These are phyloP conservation scores for Halocynthia roretzi DNA, from an alignment of 23 tunicate species.

Conservation along the genomic window DNA sequence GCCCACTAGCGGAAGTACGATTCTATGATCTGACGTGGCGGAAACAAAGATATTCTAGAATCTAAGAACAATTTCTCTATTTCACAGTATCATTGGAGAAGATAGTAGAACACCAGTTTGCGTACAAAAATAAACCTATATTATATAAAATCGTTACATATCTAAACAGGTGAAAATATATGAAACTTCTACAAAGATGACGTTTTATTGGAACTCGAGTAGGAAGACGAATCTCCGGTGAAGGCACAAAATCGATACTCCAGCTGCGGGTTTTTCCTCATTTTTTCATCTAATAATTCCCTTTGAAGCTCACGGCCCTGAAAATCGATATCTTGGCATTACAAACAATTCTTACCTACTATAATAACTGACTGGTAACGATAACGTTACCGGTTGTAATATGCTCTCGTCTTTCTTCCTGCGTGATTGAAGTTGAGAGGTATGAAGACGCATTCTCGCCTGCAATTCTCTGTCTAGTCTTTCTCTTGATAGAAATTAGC, in stretches of 20 bases:
- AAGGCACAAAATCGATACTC: slow-evolving; percentile 29
- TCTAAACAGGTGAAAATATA: too few relatives aligned
- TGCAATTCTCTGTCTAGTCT: slow-evolving; percentile 19
- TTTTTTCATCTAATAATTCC: slow-evolving; percentile 24
- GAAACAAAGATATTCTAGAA: too few relatives aligned
- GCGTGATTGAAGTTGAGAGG: slow-evolving; percentile 16
- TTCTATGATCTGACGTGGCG: too few relatives aligned
- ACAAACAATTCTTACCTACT: neutral
- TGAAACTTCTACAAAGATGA: slow-evolving; percentile 2
- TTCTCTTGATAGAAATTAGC: slow-evolving; percentile 2
- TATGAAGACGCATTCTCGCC: slow-evolving; percentile 31
- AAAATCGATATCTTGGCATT: neutral
- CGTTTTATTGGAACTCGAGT: slow-evolving; percentile 24
- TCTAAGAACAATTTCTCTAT: too few relatives aligned
- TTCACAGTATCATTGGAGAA: too few relatives aligned
- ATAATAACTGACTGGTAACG: neutral
- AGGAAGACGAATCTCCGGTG: slow-evolving; percentile 22
- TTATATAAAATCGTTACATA: too few relatives aligned
- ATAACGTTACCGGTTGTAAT: slow-evolving; percentile 16
- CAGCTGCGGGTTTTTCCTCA: slow-evolving; percentile 4
- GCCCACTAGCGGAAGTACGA: too few relatives aligned
- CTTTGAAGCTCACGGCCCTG: slow-evolving; percentile 30
- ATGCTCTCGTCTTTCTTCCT: slow-evolving; percentile 12
- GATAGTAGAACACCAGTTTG: too few relatives aligned
- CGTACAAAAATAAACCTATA: too few relatives aligned